Evolutionary conservation across 2,888 invertebrate species (phyloP), one percentile per base, ranked within the genome.

Genomic region (Agriopis marginaria): DNA sequence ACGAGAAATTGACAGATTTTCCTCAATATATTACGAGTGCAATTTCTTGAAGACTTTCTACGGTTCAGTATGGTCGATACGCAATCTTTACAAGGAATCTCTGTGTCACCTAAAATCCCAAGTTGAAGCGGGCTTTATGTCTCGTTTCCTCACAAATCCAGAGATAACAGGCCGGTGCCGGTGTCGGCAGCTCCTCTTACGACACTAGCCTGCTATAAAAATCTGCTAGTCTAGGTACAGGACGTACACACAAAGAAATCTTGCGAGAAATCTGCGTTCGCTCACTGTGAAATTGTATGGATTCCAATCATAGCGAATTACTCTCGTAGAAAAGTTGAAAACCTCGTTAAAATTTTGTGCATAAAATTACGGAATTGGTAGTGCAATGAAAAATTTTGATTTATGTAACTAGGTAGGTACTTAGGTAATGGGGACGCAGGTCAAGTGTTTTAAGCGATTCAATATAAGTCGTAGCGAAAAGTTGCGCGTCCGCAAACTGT

Each of bases 71-170:
- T 73, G 75, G 76, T 80, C 77, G 83, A 83, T 82, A 81, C 78
- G 75, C 80, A 82, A 85, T 84, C 85, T 82, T 65, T 81, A 77
- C 78, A 79, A 72, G 77, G 68, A 80, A 84, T 84, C 83, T 79
- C 76, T 78, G 84, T 84, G 84, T 84, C 82, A 80, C 82, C 80
- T 68, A 79, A 85, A 82, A 83, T 83, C 82, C 81, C 79, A 78
- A 81, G 83, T 85, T 85, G 81, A 82, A 80, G 79, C 79, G 76
- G 80, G 87, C 84, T 88, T 86, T 88, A 83, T 81, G 86, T 88
- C 85, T 86, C 85, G 85, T 87, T 87, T 85, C 79, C 80, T 84
- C 82, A 85, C 84, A 88, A 89, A 89, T 89, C 87, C 85, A 80
- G 78, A 86, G 87, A 86, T 87, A 88, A 83, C 84, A 77, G 80